Evolutionary conservation across 2,113 vertebrate genomes (phyloP).

Genomic region (Thunnus maccoyii): DNA sequence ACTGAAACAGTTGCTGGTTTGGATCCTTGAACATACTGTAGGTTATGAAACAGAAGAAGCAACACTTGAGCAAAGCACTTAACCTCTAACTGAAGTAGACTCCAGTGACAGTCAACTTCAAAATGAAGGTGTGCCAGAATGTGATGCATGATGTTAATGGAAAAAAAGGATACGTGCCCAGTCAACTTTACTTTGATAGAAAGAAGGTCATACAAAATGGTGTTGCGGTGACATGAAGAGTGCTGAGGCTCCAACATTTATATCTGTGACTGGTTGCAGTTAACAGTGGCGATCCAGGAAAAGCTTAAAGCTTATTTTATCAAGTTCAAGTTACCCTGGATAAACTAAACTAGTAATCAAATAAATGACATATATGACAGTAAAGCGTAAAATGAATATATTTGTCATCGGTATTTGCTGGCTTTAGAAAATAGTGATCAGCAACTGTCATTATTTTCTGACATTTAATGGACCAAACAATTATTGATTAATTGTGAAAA

Average conservation of each 20-base stretch:
- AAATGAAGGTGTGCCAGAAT: not conserved
- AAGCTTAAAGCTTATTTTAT: not conserved
- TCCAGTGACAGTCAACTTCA: not conserved
- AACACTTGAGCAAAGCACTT: slow-evolving; percentile 2
- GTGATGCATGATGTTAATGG: not conserved
- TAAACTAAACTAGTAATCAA: not conserved
- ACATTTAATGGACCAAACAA: too few relatives aligned
- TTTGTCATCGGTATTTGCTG: too few relatives aligned
- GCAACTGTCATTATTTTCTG: too few relatives aligned
- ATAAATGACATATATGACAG: not conserved
- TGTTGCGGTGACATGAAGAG: not conserved
- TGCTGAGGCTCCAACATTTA: not conserved
- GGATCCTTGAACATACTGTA: not conserved
- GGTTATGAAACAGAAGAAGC: slow-evolving; percentile 10
- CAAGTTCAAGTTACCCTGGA: not conserved
- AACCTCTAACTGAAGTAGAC: slow-evolving; percentile 14
- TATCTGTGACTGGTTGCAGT: not conserved
- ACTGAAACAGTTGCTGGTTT: slow-evolving; percentile 41
- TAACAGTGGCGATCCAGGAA: not conserved
- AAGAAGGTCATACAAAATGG: not conserved
- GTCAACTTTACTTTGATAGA: slow-evolving; percentile 7
- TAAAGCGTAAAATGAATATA: too few relatives aligned
- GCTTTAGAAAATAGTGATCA: too few relatives aligned
- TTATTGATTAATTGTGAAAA: too few relatives aligned
- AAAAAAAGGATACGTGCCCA: not conserved